Base-by-base conservation (phyloP, 2,113 vertebrate species). In the Protobothrops mucrosquamatus region DNA sequence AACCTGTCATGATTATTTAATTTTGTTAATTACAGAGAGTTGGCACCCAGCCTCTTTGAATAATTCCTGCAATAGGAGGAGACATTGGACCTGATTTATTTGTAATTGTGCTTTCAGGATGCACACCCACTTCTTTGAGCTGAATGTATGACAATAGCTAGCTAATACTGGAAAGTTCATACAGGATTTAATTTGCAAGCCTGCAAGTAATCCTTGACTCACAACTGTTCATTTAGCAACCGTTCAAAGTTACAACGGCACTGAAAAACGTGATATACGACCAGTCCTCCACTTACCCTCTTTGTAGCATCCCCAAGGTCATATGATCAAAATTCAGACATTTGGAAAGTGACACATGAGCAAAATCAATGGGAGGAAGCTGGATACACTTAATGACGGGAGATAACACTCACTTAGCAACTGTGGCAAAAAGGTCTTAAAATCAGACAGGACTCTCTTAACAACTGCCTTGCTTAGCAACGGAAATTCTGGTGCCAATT, bases 101-200 rank as follows among this genome's bases (percentile, higher is more conserved):
- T 94, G 86, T 55, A 93, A 95, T 95, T 91, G 59, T 91, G 43
- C 81, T 94, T 81, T 91, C 94, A 85, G 91, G 26, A 22, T 85
- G 24, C 24, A 34, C 43, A 61, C 95, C 95, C 94, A 89, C 87
- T 93, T 91, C 87, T 92, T 91, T 89, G 92, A 90, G 89, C 94
- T 93, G 94, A 88, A 64, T 86, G 92, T 94, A 94, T 90, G 92
- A 94, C 64, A 95, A 93, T 87, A 95, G 89, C 93, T 93, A 91
- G 22, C 59, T 94, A 95, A 93, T 94, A 93, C 95, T 95, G 94
- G 96, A 95, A 94, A 94, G 95, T 95, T n/a, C 9, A n/a, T 22
- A 90, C 57, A 93, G 43, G 91, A 0, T 54, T 11, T 11, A 92
- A 96, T 95, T 95, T 95, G 94, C 95, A 97, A 96, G 95, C 94